Base-by-base conservation (phyloP, 2,797 vertebrate species). In the Graptemys geographica region DNA sequence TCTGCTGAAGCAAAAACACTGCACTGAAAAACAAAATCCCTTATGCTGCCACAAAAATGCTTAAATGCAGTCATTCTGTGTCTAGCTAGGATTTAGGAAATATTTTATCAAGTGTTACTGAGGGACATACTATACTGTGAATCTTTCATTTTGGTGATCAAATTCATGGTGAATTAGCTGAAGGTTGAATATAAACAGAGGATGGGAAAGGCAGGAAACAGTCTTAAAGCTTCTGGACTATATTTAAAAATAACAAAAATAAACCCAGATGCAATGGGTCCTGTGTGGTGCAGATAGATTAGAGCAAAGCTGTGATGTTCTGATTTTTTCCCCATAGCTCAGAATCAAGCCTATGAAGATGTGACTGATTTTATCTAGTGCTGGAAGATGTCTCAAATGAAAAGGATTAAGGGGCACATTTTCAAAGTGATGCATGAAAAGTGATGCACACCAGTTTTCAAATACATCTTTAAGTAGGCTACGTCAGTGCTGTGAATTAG, bases 1-100 rank as follows among this genome's bases (percentile, higher is more conserved):
- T 84, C 84, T 91, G 55, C 51, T 95, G 76, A 33, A 85, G 12
- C 49, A 82, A 92, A 97, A 93, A 47, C 33, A 88, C 1, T 7
- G 7, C 51, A 53, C 6, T 55, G n/a, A 93, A 53, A 88, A 74
- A 65, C 88, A 82, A 90, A 88, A 89, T 76, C 25, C 91, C 11
- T 78, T 79, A 3, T 5, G 2, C 41, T 83, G 2, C 18, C 47
- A 78, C 87, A 59, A 8, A 92, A 11, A 59, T 8, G 81, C 90
- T 95, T 95, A 37, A 91, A 2, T 10, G n/a, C 1, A 89, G 6
- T 85, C 33, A 23, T 81, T 84, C 11, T 74, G 11, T 76, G 19
- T 13, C 76, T 79, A 85, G 84, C 33, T 33, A 76, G 44, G 74
- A 78, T 88, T 72, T 85, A 5, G 27, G 2, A 74, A 83, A 41